phyloP scores from a whole-genome alignment of 2,888 invertebrate genomes.

The Cyclophora albipunctata region DNA sequence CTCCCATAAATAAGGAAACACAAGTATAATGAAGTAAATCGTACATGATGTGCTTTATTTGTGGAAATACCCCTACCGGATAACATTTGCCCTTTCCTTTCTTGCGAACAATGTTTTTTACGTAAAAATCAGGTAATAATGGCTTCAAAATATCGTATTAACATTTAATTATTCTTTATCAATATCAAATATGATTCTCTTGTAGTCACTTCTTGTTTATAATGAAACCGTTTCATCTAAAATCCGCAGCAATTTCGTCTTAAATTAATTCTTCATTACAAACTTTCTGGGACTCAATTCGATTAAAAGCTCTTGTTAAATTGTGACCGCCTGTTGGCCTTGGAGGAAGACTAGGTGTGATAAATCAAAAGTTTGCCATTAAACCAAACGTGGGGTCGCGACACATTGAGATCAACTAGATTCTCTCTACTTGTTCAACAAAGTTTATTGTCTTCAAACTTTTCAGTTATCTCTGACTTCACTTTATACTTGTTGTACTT shows the following conservation, averaged over 20 bases:
- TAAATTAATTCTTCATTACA: slow-evolving; percentile 18
- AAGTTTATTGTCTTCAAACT: slow-evolving; percentile 59
- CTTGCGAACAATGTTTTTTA: too few species aligned
- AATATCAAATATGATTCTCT: too few species aligned
- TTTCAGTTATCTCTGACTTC: slow-evolving; percentile 45
- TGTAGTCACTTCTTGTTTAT: too few species aligned
- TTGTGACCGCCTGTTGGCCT: slow-evolving; percentile 36
- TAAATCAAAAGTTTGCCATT: slow-evolving; percentile 67
- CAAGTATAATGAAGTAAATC: too few species aligned
- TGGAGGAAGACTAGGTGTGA: slow-evolving; percentile 22
- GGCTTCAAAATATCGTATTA: too few species aligned
- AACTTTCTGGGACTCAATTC: slow-evolving; percentile 32
- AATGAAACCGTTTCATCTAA: too few species aligned
- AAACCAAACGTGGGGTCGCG: slow-evolving; percentile 47
- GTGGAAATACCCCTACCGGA: too few species aligned
- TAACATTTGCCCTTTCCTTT: too few species aligned
- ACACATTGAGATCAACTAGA: slow-evolving; percentile 58
- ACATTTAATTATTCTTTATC: too few species aligned
- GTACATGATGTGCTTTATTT: too few species aligned
- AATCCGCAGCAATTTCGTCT: not conserved
- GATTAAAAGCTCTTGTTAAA: slow-evolving; percentile 49
- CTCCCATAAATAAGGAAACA: slow-evolving; percentile 9
- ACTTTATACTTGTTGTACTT: slow-evolving; percentile 21
- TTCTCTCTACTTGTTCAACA: slow-evolving; percentile 44
- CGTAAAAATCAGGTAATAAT: too few species aligned